Base-by-base conservation (phyloP, 2,113 vertebrate species). In the Crypturellus undulatus region DNA sequence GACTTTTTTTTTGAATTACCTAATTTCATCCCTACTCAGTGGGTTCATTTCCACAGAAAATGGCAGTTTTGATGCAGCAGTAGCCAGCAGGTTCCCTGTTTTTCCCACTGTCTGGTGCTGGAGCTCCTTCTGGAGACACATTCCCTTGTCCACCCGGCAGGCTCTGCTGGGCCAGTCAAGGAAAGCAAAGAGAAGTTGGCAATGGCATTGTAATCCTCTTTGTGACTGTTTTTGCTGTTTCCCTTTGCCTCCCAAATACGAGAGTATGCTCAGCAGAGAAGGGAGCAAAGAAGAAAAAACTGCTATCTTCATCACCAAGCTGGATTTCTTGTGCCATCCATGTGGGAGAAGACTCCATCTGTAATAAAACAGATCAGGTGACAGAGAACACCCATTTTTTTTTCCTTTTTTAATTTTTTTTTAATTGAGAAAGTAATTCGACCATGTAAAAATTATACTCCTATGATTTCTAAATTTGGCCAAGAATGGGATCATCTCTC, bases 141-240 rank as follows among this genome's bases (percentile, higher is more conserved):
- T 16, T 79, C 28, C 47, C 24, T 79, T 3, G 1, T 34, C 47
- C 32, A 9, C 32, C 21, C 0, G 2, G 6, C 0, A 10, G 10
- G 42, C 32, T 62, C 25, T 28, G 28, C 10, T 34, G 42, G 26
- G 7, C 26, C 12, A 20, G n/a, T 12, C 32, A 45, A 51, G 58
- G 77, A 32, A 45, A 56, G 15, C 54, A 65, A 49, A 64, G 18
- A 51, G 64, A 81, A 43, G n/a, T 30, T 56, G 38, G 34, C 17
- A 64, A 5, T n/a, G 51, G 25, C 6, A 8, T 4, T 7, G 6
- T 73, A 7, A 38, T 72, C 32, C 82, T 81, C 25, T 49, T 26
- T n/a, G 17, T 34, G 54, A 45, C 6, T 40, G 19, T 78, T 90
- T 79, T 36, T 70, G 12, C 12, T 9, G 4, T 68, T 94, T 12